Percentiles rank a stretch among this genome's conserved stretches.
phyloP scores from a whole-genome alignment of 1,140 invertebrate species.

The Trichonephila inaurata region DNA sequence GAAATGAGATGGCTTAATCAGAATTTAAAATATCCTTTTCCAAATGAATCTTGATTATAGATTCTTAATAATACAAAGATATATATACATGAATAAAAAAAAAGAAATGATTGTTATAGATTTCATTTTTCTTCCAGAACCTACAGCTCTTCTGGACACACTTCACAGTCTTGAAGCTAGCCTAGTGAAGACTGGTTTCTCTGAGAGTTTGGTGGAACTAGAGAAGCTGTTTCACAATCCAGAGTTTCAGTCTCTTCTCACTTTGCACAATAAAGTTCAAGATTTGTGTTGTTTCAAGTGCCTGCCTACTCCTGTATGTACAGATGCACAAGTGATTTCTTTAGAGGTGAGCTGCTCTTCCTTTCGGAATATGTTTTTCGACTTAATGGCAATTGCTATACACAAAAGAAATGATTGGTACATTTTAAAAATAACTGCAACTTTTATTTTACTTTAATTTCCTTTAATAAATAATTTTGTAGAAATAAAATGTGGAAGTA shows the following conservation, averaged over 20 bases:
- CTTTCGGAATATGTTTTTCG: neutral
- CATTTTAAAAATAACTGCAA: no score
- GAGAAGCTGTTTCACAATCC: conserved; percentile 89
- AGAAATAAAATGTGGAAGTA: no score
- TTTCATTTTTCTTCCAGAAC: conserved; percentile 83
- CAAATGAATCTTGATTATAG: no score
- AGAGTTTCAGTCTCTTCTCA: conserved; percentile 90
- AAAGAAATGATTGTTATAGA: neutral
- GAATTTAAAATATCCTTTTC: no score
- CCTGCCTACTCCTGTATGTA: conserved; percentile 81
- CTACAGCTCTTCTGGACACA: conserved; percentile 90
- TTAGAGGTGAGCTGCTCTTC: conserved; percentile 81
- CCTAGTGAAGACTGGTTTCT: conserved; percentile 86
- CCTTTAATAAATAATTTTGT: no score
- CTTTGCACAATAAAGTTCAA: conserved; percentile 88
- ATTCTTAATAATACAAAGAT: no score
- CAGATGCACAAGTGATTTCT: conserved; percentile 86
- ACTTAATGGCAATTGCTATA: neutral
- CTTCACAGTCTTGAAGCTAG: conserved; percentile 91
- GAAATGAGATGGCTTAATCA: no score
- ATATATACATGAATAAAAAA: no score
- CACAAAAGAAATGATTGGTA: no score
- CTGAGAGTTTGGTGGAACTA: conserved; percentile 88
- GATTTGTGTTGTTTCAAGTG: conserved; percentile 82
- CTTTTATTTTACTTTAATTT: no score